These are phyloP conservation scores for Luehdorfia chinensis DNA, from an alignment of 1,140 invertebrate species.

Conservation along the genomic window DNA sequence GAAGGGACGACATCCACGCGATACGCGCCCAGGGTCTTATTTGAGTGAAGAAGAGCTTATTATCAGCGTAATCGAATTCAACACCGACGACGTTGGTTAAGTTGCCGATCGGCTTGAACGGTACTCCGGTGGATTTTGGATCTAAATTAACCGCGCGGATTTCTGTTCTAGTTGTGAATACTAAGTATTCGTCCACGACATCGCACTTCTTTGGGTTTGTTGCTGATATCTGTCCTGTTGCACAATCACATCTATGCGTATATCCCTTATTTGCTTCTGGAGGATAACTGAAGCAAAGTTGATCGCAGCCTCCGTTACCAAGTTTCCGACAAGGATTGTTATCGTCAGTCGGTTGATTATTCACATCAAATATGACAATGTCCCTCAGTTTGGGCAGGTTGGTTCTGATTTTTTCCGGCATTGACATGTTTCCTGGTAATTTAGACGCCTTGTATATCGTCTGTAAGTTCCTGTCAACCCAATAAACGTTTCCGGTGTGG, in stretches of 20 bases:
- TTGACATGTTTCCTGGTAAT: conserved; percentile 82
- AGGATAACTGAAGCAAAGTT: conserved; percentile 96
- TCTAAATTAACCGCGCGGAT: conserved; percentile 91
- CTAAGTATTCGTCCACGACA: conserved; percentile 90
- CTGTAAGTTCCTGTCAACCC: conserved; percentile 96
- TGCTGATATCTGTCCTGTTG: conserved; percentile 85
- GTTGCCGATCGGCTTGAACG: conserved; percentile 92
- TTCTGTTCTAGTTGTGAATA: conserved; percentile 95
- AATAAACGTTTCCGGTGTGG: conserved; percentile 91
- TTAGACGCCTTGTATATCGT: conserved; percentile 93
- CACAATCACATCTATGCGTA: conserved; percentile 92
- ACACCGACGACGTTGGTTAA: conserved; percentile 97
- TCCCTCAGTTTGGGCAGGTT: conserved; percentile 91
- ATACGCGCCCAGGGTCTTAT: conserved; percentile 94
- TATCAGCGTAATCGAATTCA: conserved; percentile 95
- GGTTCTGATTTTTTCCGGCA: conserved; percentile 85
- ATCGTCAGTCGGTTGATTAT: conserved; percentile 89
- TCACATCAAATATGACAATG: conserved; percentile 93
- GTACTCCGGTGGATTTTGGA: conserved; percentile 86
- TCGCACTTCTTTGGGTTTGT: conserved; percentile 85
- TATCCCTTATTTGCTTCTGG: conserved; percentile 73
- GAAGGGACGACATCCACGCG: conserved; percentile 85
- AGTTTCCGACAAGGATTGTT: conserved; percentile 86
- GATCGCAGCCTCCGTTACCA: conserved; percentile 92
- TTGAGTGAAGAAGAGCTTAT: conserved; percentile 93